Evolutionary conservation across 1,140 invertebrate species (phyloP).

Genomic region (Nasonia giraulti): DNA sequence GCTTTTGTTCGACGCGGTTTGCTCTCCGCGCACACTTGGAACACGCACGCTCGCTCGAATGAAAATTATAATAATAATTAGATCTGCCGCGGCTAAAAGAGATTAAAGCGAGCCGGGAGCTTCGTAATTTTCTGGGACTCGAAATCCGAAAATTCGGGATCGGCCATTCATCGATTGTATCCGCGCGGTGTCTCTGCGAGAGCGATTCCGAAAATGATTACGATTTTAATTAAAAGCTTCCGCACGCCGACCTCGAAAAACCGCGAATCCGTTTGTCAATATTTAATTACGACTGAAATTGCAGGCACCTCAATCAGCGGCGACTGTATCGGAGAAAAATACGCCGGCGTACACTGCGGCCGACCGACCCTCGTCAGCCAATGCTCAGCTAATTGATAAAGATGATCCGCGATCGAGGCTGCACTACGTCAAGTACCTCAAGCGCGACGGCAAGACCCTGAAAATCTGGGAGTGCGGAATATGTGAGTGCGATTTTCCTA

Average conservation of each 20-base stretch:
- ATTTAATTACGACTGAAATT: constrained; percentile 46
- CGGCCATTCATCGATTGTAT: not conserved
- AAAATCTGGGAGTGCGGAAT: constrained; percentile 81
- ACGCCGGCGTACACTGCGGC: constrained; percentile 56
- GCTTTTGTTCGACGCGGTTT: not conserved
- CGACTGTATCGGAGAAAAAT: constrained; percentile 56
- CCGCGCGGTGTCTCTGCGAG: not conserved
- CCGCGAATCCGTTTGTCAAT: constrained; percentile 36
- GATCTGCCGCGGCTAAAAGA: not conserved
- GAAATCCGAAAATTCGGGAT: not conserved
- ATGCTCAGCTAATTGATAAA: constrained; percentile 68
- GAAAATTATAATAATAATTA: not conserved
- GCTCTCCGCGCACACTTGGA: not conserved
- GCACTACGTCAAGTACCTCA: constrained; percentile 80
- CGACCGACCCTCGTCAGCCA: constrained; percentile 53
- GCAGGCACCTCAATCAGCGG: constrained; percentile 37
- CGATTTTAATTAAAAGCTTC: constrained; percentile 47
- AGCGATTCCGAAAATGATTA: constrained; percentile 6
- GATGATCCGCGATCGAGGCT: constrained; percentile 74
- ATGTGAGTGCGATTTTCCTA: constrained; percentile 70
- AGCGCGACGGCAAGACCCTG: constrained; percentile 77
- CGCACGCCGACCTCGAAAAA: constrained; percentile 4
- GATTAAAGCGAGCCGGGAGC: not conserved
- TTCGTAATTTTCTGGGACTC: not conserved
- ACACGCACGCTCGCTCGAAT: not conserved